Percentiles rank a stretch among this genome's conserved stretches.
Conservation (phyloP, 2,113 vertebrate genomes). For the Pagrus major region DNA sequence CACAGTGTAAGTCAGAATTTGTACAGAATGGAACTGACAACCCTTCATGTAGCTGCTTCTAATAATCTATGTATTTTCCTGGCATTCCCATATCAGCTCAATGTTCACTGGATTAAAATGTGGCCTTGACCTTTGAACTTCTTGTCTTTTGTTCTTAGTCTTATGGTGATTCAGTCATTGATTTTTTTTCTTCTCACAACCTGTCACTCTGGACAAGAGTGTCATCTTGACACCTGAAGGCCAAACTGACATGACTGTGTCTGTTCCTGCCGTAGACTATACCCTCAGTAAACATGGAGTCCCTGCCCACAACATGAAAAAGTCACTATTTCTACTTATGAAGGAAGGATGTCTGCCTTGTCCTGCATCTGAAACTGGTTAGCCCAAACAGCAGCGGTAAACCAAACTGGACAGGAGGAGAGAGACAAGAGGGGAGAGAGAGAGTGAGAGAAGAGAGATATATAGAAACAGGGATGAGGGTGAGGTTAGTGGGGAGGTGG, state of each 20-base stretch:
- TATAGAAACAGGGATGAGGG: conserved; percentile 48
- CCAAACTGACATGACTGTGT: neutral
- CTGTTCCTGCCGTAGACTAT: neutral
- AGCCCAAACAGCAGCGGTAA: conserved; percentile 44
- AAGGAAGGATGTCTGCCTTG: conserved; percentile 11
- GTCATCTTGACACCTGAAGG: neutral
- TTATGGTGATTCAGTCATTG: neutral
- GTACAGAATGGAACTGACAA: neutral
- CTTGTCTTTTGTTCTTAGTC: neutral
- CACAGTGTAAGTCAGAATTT: neutral
- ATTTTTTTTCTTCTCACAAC: neutral
- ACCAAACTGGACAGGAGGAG: conserved; percentile 27
- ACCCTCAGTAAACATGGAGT: conserved; percentile 16
- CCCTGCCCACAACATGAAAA: conserved; percentile 33
- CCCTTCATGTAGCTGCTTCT: neutral
- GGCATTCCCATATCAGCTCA: neutral
- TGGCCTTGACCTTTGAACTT: neutral
- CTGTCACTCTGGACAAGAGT: neutral
- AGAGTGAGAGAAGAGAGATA: conserved; percentile 38
- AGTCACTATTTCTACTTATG: conserved; percentile 42
- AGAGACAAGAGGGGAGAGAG: neutral
- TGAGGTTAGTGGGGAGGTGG: conserved; percentile 33
- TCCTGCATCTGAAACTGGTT: conserved; percentile 69
- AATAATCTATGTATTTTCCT: neutral
- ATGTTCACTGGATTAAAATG: neutral